phyloP scores from a whole-genome alignment of 2,797 vertebrate species.

The Periophthalmus magnuspinnatus region DNA sequence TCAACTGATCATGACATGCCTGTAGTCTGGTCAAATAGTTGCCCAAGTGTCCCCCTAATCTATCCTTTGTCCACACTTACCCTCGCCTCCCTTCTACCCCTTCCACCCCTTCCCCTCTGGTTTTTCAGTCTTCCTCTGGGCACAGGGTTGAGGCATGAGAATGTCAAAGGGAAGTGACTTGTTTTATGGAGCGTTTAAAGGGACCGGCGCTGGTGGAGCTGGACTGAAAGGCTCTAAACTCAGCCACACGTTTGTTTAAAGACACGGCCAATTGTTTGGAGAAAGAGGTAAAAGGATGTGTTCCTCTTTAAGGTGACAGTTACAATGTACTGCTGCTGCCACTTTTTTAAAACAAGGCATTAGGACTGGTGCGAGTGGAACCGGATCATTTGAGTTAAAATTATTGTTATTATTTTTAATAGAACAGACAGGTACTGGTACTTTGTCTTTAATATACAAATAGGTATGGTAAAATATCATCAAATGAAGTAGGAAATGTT shows the following conservation, averaged over 20 bases:
- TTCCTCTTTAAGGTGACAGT: slow-evolving; percentile 46
- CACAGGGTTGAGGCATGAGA: slow-evolving; percentile 65
- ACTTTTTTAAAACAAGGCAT: slow-evolving; percentile 33
- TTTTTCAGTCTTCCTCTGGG: slow-evolving; percentile 51
- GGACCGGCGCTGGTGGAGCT: slow-evolving; percentile 45
- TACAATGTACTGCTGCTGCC: slow-evolving; percentile 31
- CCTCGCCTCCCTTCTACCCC: no score
- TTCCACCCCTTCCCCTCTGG: slow-evolving; percentile 38
- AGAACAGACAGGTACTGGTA: background rate
- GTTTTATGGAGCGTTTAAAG: slow-evolving; percentile 77
- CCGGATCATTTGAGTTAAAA: background rate
- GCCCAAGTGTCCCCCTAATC: slow-evolving; percentile 67
- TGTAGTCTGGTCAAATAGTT: background rate
- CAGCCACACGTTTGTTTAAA: slow-evolving; percentile 71
- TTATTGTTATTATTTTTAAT: background rate
- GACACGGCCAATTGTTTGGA: slow-evolving; percentile 60
- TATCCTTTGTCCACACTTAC: slow-evolving; percentile 75
- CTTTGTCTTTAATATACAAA: background rate
- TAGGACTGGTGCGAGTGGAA: background rate
- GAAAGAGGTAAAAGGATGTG: slow-evolving; percentile 54
- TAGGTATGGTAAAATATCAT: background rate
- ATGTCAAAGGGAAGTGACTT: slow-evolving; percentile 79
- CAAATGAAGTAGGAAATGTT: background rate
- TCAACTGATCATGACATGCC: background rate
- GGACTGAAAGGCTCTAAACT: slow-evolving; percentile 58